These are phyloP conservation scores for Mamestra brassicae DNA, from an alignment of 2,888 invertebrate genomes.

Conservation along the genomic window DNA sequence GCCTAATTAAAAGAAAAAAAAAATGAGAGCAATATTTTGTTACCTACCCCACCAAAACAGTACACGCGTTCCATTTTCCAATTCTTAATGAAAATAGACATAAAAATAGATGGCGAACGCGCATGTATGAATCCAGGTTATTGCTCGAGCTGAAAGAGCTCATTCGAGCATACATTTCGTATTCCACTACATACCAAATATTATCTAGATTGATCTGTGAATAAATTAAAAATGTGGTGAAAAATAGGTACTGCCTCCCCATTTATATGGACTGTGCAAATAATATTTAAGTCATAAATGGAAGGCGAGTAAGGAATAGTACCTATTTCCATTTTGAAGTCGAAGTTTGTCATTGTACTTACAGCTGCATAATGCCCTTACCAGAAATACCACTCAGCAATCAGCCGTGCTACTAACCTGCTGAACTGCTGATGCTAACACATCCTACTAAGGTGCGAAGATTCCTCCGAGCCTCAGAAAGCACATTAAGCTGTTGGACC, in stretches of 20 bases:
- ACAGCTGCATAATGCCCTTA: too few relatives aligned
- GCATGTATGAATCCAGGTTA: neutral
- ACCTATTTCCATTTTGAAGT: neutral
- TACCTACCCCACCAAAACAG: neutral
- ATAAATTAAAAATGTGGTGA: slow-evolving; percentile 57
- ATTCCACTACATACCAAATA: slow-evolving; percentile 18
- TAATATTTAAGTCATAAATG: slow-evolving; percentile 19
- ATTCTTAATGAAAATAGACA: neutral
- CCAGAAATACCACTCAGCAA: too few relatives aligned
- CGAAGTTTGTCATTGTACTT: neutral
- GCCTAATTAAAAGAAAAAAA: neutral
- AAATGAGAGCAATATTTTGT: neutral
- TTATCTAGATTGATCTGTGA: slow-evolving; percentile 39
- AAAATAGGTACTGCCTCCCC: slow-evolving; percentile 12
- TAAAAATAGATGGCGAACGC: neutral
- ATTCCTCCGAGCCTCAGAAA: too few relatives aligned
- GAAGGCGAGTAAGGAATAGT: slow-evolving; percentile 8
- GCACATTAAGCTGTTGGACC: too few relatives aligned
- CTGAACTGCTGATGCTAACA: too few relatives aligned
- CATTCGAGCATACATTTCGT: slow-evolving; percentile 12
- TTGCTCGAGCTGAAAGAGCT: slow-evolving; percentile 22
- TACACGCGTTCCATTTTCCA: neutral
- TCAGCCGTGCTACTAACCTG: too few relatives aligned
- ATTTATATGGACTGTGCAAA: slow-evolving; percentile 12
- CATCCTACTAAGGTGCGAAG: too few relatives aligned